Percentiles rank a stretch among this genome's conserved stretches.
phyloP scores from a whole-genome alignment of 2,888 invertebrate species.

The Belgica antarctica region DNA sequence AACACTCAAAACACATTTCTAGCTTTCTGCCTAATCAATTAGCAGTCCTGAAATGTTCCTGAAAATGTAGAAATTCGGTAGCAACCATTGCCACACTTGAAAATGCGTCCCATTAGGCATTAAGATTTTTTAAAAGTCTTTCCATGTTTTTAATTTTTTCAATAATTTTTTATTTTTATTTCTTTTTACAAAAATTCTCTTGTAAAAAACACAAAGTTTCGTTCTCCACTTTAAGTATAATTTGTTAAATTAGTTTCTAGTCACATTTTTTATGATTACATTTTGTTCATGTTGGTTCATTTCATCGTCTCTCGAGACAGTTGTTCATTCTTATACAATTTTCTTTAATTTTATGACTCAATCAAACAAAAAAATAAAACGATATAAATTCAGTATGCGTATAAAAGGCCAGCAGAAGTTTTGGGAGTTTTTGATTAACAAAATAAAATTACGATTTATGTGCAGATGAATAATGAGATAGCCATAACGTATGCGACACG shows the following conservation, averaged over 20 bases:
- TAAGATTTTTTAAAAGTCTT: too few relatives aligned
- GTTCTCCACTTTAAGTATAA: not conserved
- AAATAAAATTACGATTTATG: not conserved
- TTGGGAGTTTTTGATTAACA: not conserved
- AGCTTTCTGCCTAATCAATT: too few relatives aligned
- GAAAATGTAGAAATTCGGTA: too few relatives aligned
- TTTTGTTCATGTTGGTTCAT: conserved; percentile 25
- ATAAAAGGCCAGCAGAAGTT: conserved; percentile 24
- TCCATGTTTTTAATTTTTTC: not conserved
- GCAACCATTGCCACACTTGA: too few relatives aligned
- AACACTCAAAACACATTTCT: too few relatives aligned
- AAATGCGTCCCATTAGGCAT: too few relatives aligned
- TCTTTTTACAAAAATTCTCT: not conserved
- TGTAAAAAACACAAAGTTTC: not conserved
- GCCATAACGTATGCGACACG: conserved; percentile 3
- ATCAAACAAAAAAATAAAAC: conserved; percentile 18
- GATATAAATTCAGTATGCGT: not conserved
- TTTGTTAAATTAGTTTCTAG: conserved; percentile 30
- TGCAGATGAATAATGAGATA: not conserved
- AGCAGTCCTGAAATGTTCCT: too few relatives aligned
- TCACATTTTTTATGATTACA: conserved; percentile 18
- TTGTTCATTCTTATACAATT: not conserved
- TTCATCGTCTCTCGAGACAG: not conserved
- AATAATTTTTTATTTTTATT: conserved; percentile 1
- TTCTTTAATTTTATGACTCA: conserved; percentile 21